These are phyloP conservation scores for Calonectris borealis DNA, from an alignment of 2,113 vertebrate genomes.

Conservation along the genomic window DNA sequence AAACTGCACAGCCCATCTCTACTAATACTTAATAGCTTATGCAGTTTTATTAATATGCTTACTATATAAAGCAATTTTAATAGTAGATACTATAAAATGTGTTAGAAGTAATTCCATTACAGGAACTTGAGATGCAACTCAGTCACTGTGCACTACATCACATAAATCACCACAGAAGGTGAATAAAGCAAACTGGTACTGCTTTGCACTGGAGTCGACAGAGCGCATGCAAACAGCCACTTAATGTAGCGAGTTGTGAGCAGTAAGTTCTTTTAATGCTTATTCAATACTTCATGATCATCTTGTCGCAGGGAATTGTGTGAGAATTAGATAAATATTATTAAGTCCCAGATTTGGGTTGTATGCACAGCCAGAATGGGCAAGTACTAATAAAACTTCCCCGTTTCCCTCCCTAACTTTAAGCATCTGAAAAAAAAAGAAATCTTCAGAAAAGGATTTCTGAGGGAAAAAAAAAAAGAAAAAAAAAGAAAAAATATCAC, in stretches of 20 bases:
- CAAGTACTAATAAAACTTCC: neutral
- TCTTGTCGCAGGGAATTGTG: neutral
- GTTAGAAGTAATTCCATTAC: neutral
- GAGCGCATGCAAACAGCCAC: too few relatives aligned
- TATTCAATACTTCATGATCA: neutral
- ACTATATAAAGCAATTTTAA: neutral
- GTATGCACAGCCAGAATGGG: neutral
- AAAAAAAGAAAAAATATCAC: neutral
- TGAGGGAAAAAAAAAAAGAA: too few relatives aligned
- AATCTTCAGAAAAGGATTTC: neutral
- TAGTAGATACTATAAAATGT: neutral
- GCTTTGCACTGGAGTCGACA: fast-evolving
- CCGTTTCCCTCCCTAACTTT: fast-evolving
- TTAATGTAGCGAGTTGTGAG: fast-evolving
- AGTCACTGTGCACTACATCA: neutral
- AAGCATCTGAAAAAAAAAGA: neutral
- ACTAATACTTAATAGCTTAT: neutral
- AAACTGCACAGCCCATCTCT: neutral
- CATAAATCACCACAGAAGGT: neutral
- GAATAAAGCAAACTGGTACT: neutral
- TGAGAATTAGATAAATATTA: neutral
- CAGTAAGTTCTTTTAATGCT: neutral
- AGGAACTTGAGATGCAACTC: neutral
- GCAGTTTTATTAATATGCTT: neutral
- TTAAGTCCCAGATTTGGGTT: neutral